Percentiles rank a stretch among this genome's conserved stretches.
These are phyloP conservation scores for Cheirogaleus major DNA, from an alignment of 2,797 vertebrate genomes.

Conservation along the genomic window DNA sequence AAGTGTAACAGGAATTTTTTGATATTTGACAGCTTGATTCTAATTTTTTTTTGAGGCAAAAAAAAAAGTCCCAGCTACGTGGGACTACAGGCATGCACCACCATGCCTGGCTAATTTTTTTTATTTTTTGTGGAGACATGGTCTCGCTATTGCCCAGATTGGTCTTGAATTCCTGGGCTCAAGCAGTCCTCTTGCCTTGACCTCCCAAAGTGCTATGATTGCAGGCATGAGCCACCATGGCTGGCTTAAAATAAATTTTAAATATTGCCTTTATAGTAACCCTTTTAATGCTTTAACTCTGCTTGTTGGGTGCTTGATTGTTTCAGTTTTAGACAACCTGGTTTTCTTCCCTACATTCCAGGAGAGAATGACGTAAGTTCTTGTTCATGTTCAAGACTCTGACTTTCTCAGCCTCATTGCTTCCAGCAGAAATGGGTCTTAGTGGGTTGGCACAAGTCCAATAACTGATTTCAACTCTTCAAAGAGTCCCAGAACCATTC, in stretches of 20 bases:
- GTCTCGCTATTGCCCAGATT: too few relatives aligned
- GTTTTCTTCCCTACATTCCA: not conserved
- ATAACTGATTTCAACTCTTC: not conserved
- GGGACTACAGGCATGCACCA: too few relatives aligned
- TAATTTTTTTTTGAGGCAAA: too few relatives aligned
- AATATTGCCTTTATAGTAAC: not conserved
- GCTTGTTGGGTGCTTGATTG: not conserved
- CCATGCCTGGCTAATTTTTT: too few relatives aligned
- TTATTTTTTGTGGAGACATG: too few relatives aligned
- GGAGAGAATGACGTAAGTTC: not conserved
- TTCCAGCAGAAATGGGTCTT: not conserved
- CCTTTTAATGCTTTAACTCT: not conserved
- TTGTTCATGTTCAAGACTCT: not conserved
- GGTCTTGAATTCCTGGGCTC: too few relatives aligned
- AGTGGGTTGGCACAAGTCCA: not conserved
- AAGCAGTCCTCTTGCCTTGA: too few relatives aligned
- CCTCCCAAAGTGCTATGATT: too few relatives aligned
- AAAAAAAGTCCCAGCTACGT: too few relatives aligned
- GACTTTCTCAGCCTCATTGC: not conserved
- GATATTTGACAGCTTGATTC: not conserved
- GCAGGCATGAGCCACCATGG: too few relatives aligned
- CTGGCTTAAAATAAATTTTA: not conserved
- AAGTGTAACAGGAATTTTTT: not conserved
- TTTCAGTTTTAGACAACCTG: not conserved
- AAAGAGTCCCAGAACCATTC: not conserved